Percentiles rank a stretch among this genome's conserved stretches.
These are phyloP conservation scores for Drosophila tropicalis DNA, from an alignment of 1,140 invertebrate species.

Conservation along the genomic window DNA sequence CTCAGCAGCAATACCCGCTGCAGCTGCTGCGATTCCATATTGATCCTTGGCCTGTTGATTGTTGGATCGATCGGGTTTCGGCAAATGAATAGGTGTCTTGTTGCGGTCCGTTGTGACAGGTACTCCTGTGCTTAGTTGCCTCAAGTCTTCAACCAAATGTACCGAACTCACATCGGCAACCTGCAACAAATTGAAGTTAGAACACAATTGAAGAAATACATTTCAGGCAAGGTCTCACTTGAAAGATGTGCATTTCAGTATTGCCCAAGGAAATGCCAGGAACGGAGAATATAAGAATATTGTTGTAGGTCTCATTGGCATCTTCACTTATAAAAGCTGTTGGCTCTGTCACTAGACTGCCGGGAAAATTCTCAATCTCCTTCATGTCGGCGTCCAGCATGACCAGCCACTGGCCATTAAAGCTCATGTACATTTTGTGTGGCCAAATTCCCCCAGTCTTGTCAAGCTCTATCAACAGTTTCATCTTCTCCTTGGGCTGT, in stretches of 20 bases:
- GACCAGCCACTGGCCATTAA: slow-evolving; percentile 77
- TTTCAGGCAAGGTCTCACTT: slow-evolving; percentile 42
- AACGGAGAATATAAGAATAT: slow-evolving; percentile 74
- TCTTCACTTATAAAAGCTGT: slow-evolving; percentile 77
- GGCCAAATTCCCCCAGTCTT: slow-evolving; percentile 77
- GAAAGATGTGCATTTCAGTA: slow-evolving; percentile 80
- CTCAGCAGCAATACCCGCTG: slow-evolving; percentile 63
- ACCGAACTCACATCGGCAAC: slow-evolving; percentile 84
- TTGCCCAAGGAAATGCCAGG: slow-evolving; percentile 72
- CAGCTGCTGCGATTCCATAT: slow-evolving; percentile 74
- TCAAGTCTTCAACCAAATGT: slow-evolving; percentile 85
- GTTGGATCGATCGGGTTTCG: slow-evolving; percentile 57
- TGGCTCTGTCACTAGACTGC: slow-evolving; percentile 72
- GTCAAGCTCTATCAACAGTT: slow-evolving; percentile 71
- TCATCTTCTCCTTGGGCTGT: slow-evolving; percentile 78
- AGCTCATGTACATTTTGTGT: slow-evolving; percentile 79
- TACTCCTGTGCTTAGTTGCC: slow-evolving; percentile 81
- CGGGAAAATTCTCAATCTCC: slow-evolving; percentile 79
- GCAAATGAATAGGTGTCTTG: slow-evolving; percentile 66
- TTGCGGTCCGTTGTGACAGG: slow-evolving; percentile 70
- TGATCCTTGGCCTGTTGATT: slow-evolving; percentile 74
- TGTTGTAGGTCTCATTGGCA: slow-evolving; percentile 69
- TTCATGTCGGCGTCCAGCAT: slow-evolving; percentile 79
- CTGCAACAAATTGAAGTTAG: slow-evolving; percentile 22
- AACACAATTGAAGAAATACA: background rate